These are phyloP conservation scores for Tympanuchus pallidicinctus DNA, from an alignment of 2,113 vertebrate genomes.

Conservation along the genomic window DNA sequence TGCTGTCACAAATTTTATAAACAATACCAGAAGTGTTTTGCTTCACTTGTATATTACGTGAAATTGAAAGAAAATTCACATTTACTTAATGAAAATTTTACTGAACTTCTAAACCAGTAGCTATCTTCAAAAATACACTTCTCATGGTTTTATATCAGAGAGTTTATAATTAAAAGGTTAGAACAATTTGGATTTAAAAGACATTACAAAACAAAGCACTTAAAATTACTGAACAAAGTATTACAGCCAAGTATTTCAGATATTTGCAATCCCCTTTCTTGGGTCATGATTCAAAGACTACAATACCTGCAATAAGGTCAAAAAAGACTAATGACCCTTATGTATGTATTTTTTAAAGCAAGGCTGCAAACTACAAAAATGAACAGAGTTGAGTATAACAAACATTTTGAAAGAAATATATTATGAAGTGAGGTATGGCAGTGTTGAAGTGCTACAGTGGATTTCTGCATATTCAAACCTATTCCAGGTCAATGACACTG, in stretches of 20 bases:
- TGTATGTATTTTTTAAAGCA: slow-evolving; percentile 56
- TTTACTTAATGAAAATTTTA: slow-evolving; percentile 63
- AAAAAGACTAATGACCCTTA: slow-evolving; percentile 63
- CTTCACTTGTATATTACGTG: neutral
- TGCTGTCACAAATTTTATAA: slow-evolving; percentile 41
- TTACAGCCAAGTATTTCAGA: slow-evolving; percentile 70
- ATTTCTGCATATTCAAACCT: slow-evolving; percentile 65
- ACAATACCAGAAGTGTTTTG: slow-evolving; percentile 46
- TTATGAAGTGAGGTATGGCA: slow-evolving; percentile 79
- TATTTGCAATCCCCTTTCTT: slow-evolving; percentile 68
- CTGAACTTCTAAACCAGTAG: slow-evolving; percentile 62
- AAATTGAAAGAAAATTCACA: slow-evolving; percentile 59
- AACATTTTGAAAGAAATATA: slow-evolving; percentile 39
- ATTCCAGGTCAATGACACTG: slow-evolving; percentile 45
- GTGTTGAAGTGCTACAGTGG: slow-evolving; percentile 69
- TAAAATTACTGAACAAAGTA: slow-evolving; percentile 56
- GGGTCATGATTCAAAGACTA: slow-evolving; percentile 64
- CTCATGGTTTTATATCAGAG: slow-evolving; percentile 58
- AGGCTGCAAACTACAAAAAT: slow-evolving; percentile 70
- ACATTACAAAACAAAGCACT: slow-evolving; percentile 74
- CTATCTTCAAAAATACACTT: slow-evolving; percentile 76
- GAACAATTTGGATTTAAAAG: slow-evolving; percentile 62
- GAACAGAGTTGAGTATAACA: slow-evolving; percentile 37
- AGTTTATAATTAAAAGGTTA: slow-evolving; percentile 62
- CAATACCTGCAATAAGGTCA: slow-evolving; percentile 32